Evolutionary conservation across 1,140 invertebrate genomes (phyloP), one percentile per base, ranked within the genome.

Genomic region (Penaeus chinensis): DNA sequence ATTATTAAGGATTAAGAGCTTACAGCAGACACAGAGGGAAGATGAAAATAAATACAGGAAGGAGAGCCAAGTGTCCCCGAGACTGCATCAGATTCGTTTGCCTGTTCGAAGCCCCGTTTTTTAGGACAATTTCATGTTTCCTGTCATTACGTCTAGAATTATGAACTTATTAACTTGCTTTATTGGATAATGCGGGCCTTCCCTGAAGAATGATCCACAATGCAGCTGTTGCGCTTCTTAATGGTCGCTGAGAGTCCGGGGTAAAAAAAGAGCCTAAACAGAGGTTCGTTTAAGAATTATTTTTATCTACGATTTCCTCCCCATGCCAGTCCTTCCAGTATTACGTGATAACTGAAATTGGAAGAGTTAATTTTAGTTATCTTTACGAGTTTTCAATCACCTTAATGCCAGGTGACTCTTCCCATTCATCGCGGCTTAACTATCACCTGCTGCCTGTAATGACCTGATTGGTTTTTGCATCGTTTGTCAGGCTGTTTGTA

Each of bases 291-390:
- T 13, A 63, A 3, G 47, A 77, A 84, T 84, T 84, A 76, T 42
- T 32, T 69, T 84, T 63, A 76, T 84, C 74, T 85, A 78, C 62
- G 76, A 66, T 85, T 79, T 85, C 76, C 84, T 78, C 62, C 32
- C n/a, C 32, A 20, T 27, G n/a, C 62, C 76, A 62, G 16, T 65
- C 84, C 83, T 84, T 84, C 83, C 76, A 60, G 69, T 79, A 85
- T 85, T 79, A 85, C 84, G 76, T 85, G 76, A 66, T 85, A 79
- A 79, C 84, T 79, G 84, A 85, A 85, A 85, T 66, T 85, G 84
- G 84, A 85, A 66, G 74, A 76, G 76, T 78, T 85, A 76, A 85
- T 78, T 79, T 79, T 60, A 37, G 61, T 66, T 66, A 78, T 79
- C 22, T 84, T 79, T 85, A 85, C 62, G 84, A 66, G 61, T 79